Base-by-base conservation (phyloP, 1,140 invertebrate genomes). In the Drosophila triauraria region DNA sequence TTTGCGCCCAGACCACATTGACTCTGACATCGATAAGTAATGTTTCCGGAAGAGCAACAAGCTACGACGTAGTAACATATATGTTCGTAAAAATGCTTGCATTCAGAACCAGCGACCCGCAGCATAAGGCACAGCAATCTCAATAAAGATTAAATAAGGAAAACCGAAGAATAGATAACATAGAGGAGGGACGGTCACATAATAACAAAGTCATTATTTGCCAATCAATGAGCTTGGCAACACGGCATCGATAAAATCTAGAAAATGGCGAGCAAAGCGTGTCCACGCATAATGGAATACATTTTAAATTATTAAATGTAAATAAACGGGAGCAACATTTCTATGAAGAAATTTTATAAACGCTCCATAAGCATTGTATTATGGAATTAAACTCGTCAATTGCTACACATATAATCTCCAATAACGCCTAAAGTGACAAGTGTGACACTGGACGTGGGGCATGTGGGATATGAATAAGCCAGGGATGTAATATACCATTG, bases 121-220 rank as follows among this genome's bases (percentile, higher is more conserved):
- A 82, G 75, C 74, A 85, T 63, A 75, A 74, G 53, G 53, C 65
- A 51, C 54, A 75, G 56, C 65, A 75, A 78, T 70, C 79, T 67
- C 78, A 69, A 81, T 63, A 78, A 80, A 77, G 43, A 78, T 43
- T 12, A 50, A 74, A 59, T 59, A 53, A 48, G 48, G 40, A 38
- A 71, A 46, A 78, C 42, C 15, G 25, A 65, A 9, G 53, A 5
- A 51, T 4, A 25, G 32, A 59, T n/a, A 20, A 20, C 20, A 20
- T 20, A 13, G 47, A 43, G 25, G 50, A 54, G 47, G 65, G 76
- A 76, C 63, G 57, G 71, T 32, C 63, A 32, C 42, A 43, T 43
- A 23, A 50, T 59, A 57, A 56, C 80, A 69, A 83, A 80, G 82
- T 80, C 81, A 85, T 85, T 85, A 67, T 78, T 85, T 78, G 56